phyloP scores from a whole-genome alignment of 2,888 invertebrate species.

The Sialis lutaria region DNA sequence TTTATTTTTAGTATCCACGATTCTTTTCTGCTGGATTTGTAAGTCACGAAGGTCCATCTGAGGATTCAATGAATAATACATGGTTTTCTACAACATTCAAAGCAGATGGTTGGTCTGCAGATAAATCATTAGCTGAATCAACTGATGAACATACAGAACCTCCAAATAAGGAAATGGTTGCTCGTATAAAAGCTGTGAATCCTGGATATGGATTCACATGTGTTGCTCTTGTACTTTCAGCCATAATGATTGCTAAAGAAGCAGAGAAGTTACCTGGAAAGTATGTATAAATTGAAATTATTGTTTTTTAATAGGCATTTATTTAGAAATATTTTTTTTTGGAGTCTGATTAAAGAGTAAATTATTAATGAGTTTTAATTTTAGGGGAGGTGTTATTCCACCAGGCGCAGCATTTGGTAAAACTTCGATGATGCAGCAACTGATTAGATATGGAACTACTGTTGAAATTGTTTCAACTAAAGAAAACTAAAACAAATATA shows the following conservation, averaged over 20 bases:
- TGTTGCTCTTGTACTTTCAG: conserved; percentile 51
- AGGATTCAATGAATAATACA: conserved; percentile 37
- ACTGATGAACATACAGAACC: conserved; percentile 34
- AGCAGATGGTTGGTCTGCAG: conserved; percentile 61
- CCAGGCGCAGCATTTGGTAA: conserved; percentile 74
- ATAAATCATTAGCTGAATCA: conserved; percentile 34
- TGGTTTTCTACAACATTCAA: conserved; percentile 50
- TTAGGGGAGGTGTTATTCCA: conserved; percentile 71
- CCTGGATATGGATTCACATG: conserved; percentile 76
- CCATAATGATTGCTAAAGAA: conserved; percentile 58
- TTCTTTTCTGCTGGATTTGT: conserved; percentile 56
- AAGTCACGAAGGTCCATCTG: conserved; percentile 45
- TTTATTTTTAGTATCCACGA: conserved; percentile 13
- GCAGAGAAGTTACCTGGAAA: conserved; percentile 51
- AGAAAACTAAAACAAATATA: neutral
- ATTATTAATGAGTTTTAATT: conserved; percentile 8
- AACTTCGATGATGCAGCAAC: conserved; percentile 56
- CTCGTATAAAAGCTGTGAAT: conserved; percentile 47
- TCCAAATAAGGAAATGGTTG: conserved; percentile 46
- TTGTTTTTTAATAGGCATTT: neutral
- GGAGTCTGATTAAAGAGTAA: neutral
- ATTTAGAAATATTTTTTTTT: too few relatives aligned
- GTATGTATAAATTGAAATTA: conserved; percentile 27
- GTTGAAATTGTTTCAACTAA: conserved; percentile 38
- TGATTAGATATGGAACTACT: conserved; percentile 53